Base-by-base conservation (phyloP, 2,113 vertebrate species). In the Stictonetta naevosa region DNA sequence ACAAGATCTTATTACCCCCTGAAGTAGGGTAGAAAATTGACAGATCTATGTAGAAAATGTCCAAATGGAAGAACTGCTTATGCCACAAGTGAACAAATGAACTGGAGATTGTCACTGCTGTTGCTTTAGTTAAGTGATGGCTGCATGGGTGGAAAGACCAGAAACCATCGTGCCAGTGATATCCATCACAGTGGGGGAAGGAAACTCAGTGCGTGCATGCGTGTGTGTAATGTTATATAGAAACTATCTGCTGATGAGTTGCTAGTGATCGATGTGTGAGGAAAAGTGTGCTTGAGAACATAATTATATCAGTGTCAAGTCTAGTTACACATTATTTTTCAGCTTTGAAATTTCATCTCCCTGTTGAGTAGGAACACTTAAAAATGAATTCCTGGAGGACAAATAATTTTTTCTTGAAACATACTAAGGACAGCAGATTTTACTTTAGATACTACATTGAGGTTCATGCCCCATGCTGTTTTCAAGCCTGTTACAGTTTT, bases 381-480 rank as follows among this genome's bases (percentile, higher is more conserved):
- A 87, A 94, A 94, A 86, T 60, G 7, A 93, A 87, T 86, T 93
- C 73, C 64, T 74, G 67, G 85, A 71, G 97, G 89, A 91, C 26
- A 93, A 82, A 75, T 84, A 52, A 33, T 38, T 89, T 91, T 94
- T 92, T 95, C 87, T 92, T 94, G 80, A 95, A 84, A 79, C 17
- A 11, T 86, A 92, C 86, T 93, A 69, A 96, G 93, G 82, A 63
- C 72, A 83, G 33, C 64, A 79, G 87, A 83, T 72, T 84, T 96
- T 85, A 36, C 93, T 95, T 97, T 82, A 96, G 96, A 92, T 96
- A 68, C 79, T 78, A 60, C 58, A 21, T 64, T 4, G 46, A 87
- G 71, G 89, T 92, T 83, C 62, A 16, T 95, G 88, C 93, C 96
- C 77, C 95, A 68, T 96, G 95, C 97, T 97, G 97, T 93, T 97